Evolutionary conservation across 2,888 invertebrate species (phyloP).

Genomic region (Spatulosminthurus flaviceps): DNA sequence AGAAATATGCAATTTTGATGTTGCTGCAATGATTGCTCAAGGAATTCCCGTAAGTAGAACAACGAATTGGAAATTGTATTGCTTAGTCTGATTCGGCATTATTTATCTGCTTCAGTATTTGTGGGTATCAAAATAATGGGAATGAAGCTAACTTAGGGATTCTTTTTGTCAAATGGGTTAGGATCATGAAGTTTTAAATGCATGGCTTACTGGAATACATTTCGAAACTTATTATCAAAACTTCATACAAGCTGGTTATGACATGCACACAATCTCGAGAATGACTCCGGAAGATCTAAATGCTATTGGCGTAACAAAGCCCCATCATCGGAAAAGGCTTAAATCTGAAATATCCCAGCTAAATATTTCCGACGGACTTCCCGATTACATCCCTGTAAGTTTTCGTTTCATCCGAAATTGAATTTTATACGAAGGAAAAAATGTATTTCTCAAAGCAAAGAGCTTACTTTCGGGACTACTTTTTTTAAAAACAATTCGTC

Average conservation of each 20-base stretch:
- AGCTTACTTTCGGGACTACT: no score
- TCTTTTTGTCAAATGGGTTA: conserved; percentile 66
- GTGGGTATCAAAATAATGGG: neutral
- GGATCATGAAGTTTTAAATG: conserved; percentile 93
- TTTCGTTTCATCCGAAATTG: neutral
- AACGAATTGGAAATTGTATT: neutral
- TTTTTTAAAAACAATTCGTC: no score
- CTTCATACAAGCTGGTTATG: conserved; percentile 95
- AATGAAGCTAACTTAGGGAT: neutral
- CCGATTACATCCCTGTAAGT: conserved; percentile 90
- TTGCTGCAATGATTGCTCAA: conserved; percentile 70
- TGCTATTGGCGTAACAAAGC: conserved; percentile 88
- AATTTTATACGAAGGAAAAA: no score
- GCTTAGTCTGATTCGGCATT: neutral
- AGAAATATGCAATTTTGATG: conserved; percentile 69
- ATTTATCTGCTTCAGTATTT: neutral
- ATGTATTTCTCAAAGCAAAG: no score
- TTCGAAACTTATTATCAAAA: conserved; percentile 94
- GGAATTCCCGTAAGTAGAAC: conserved; percentile 74
- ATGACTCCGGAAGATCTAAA: conserved; percentile 94
- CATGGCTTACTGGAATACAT: conserved; percentile 92
- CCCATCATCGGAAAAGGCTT: conserved; percentile 93
- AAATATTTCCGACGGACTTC: conserved; percentile 92
- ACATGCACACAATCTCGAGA: conserved; percentile 91
- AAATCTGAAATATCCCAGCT: conserved; percentile 96